These are phyloP conservation scores for Leucopsar rothschildi DNA, from an alignment of 2,113 vertebrate species.

Conservation along the genomic window DNA sequence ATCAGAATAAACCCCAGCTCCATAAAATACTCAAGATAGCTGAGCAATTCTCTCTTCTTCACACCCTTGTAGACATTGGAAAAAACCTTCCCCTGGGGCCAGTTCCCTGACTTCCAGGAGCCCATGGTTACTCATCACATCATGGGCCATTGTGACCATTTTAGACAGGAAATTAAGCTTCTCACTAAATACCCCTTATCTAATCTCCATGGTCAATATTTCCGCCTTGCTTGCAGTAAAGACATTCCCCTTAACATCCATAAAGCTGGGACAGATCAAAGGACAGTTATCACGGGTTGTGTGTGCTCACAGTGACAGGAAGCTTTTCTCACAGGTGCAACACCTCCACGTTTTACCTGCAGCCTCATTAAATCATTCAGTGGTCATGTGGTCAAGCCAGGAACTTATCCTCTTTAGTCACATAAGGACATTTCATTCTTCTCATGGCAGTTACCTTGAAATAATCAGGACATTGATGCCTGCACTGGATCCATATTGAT, in stretches of 20 bases:
- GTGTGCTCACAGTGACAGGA: background rate
- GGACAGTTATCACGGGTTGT: background rate
- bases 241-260: background rate
- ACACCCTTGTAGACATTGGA: background rate
- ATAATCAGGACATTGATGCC: background rate
- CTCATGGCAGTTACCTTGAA: background rate
- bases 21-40: background rate
- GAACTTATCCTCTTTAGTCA: background rate
- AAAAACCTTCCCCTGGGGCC: background rate
- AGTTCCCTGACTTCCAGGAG: background rate
- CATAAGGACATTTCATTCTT: background rate
- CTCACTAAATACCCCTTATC: background rate
- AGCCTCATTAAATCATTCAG: background rate
- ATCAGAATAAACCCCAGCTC: background rate
- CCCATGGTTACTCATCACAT: background rate
- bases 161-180: constrained; percentile 5
- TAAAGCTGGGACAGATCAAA: background rate
- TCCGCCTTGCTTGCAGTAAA: background rate
- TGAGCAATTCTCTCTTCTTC: background rate
- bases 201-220: background rate
- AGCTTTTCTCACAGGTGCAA: background rate
- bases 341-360: background rate
- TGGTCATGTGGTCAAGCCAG: background rate
- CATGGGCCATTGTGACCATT: background rate
- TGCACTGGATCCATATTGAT: background rate